Conservation (phyloP, 2,888 invertebrate genomes). For the Drosophila prolongata region DNA sequence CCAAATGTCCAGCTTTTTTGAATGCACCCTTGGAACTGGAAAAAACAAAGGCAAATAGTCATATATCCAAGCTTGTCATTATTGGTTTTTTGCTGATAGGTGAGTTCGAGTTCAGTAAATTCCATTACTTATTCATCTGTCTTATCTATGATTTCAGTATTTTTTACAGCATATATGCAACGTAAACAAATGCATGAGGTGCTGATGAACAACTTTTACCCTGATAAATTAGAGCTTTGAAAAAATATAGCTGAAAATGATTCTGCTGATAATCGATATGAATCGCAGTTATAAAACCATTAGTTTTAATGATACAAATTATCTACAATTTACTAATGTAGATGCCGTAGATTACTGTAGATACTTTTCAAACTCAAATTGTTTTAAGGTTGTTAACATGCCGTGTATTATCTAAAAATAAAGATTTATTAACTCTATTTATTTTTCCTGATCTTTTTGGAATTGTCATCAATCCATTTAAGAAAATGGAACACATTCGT, state of each 20-base stretch:
- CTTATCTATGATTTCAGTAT: not conserved
- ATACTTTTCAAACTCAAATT: too few species aligned
- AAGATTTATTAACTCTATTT: not conserved
- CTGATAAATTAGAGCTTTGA: too few species aligned
- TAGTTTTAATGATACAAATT: too few species aligned
- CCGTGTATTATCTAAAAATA: too few species aligned
- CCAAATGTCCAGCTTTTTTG: not conserved
- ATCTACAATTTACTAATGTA: too few species aligned
- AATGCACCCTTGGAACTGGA: not conserved
- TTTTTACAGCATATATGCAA: constrained; percentile 39
- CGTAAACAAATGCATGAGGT: constrained; percentile 10
- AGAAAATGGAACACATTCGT: not conserved
- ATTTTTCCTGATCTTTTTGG: constrained; percentile 4
- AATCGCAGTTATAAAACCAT: too few species aligned
- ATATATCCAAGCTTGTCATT: not conserved
- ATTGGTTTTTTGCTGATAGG: constrained; percentile 35
- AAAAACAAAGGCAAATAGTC: not conserved
- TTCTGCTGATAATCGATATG: too few species aligned
- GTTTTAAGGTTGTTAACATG: too few species aligned
- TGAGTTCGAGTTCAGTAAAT: constrained; percentile 10
- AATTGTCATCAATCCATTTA: not conserved
- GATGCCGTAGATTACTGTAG: too few species aligned
- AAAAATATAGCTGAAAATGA: too few species aligned
- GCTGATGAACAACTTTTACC: not conserved
- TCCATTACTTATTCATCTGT: too few species aligned